Percentiles rank a stretch among this genome's conserved stretches.
Evolutionary conservation across 1,140 invertebrate genomes (phyloP).

Genomic region (Argopecten irradians): DNA sequence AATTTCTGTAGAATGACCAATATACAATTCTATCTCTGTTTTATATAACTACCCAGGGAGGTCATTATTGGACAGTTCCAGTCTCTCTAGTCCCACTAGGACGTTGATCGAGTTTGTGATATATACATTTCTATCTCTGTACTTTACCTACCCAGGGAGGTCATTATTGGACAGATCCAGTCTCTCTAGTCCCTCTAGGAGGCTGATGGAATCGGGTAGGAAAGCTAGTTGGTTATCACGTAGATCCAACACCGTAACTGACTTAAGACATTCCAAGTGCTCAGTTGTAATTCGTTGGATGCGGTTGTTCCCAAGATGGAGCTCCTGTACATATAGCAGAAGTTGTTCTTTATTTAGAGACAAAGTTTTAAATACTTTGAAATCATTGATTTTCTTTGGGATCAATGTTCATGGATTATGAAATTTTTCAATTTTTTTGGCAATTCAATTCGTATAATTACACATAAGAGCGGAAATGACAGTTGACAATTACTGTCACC

Average conservation of each 20-base stretch:
- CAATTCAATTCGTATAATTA: neutral
- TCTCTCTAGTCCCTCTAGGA: conserved; percentile 85
- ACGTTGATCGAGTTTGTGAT: too few species aligned
- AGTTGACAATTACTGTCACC: too few species aligned
- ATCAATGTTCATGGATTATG: too few species aligned
- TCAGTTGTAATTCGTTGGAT: conserved; percentile 78
- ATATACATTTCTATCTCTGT: too few species aligned
- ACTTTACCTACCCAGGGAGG: conserved; percentile 82
- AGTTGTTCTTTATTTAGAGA: neutral
- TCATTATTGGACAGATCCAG: conserved; percentile 91
- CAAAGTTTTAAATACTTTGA: too few species aligned
- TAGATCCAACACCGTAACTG: conserved; percentile 83
- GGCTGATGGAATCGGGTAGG: conserved; percentile 88
- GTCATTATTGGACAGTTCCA: neutral
- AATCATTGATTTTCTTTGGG: too few species aligned
- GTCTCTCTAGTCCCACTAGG: too few species aligned
- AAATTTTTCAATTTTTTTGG: neutral
- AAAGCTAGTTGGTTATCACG: conserved; percentile 78
- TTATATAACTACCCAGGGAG: neutral
- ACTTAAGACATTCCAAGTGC: conserved; percentile 67
- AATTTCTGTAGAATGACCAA: too few species aligned
- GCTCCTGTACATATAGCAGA: conserved; percentile 78
- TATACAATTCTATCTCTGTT: too few species aligned
- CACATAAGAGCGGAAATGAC: neutral
- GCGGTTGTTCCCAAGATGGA: conserved; percentile 88